Evolutionary conservation across 1,140 invertebrate genomes (phyloP).

Genomic region (Luehdorfia chinensis): DNA sequence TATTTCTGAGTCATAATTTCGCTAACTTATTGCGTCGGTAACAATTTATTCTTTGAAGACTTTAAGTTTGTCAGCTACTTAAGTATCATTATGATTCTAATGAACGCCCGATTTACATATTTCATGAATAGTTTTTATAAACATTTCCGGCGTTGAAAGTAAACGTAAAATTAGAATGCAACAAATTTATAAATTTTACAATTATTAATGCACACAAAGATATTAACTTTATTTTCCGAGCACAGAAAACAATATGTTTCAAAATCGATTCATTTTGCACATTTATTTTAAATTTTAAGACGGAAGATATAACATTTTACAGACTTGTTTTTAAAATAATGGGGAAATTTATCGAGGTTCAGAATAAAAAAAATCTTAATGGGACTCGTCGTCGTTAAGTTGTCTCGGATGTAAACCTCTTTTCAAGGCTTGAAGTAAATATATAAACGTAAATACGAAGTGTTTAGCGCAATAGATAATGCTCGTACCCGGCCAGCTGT

Average conservation of each 20-base stretch:
- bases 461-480: background rate
- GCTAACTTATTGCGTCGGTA: background rate
- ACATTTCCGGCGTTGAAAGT: background rate
- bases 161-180: too few species aligned
- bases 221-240: too few species aligned
- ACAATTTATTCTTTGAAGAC: background rate
- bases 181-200: too few species aligned
- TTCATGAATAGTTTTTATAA: too few species aligned
- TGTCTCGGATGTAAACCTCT: background rate
- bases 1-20: background rate
- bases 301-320: constrained; percentile 1
- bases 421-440: constrained; percentile 1
- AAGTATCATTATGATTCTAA: background rate
- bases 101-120: too few species aligned
- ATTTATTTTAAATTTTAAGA: background rate
- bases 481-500: background rate
- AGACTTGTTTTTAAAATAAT: too few species aligned
- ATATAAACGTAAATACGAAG: background rate
- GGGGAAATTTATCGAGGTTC: background rate
- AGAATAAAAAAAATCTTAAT: constrained; percentile 7
- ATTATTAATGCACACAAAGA: too few species aligned
- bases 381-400: background rate
- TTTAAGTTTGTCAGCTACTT: background rate
- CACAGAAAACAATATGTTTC: too few species aligned
- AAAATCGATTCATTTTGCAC: too few species aligned